Evolutionary conservation across 2,888 invertebrate genomes (phyloP).

Genomic region (Dynastes tityus): DNA sequence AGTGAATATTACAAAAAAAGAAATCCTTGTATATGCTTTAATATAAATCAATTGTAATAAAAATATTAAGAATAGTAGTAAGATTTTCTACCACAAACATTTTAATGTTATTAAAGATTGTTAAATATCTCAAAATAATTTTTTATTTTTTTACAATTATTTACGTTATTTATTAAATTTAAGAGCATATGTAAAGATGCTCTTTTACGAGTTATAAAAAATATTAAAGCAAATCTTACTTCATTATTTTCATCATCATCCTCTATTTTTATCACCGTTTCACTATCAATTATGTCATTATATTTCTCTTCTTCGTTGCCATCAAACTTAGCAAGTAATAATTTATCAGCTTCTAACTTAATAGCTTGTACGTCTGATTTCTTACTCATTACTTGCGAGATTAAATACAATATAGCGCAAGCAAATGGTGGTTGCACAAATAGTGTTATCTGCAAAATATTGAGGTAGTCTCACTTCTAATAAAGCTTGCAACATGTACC

Average conservation of each 20-base stretch:
- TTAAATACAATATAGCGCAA: constrained; percentile 86
- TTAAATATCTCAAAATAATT: too few relatives aligned
- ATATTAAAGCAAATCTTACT: background rate
- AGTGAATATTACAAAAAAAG: too few relatives aligned
- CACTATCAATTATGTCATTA: constrained; percentile 59
- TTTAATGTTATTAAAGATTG: too few relatives aligned
- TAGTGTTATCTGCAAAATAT: constrained; percentile 74
- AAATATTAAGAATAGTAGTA: too few relatives aligned
- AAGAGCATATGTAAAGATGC: too few relatives aligned
- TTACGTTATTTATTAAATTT: too few relatives aligned
- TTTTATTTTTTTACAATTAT: too few relatives aligned
- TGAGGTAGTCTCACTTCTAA: constrained; percentile 22
- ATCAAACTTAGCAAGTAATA: constrained; percentile 52
- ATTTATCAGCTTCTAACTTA: constrained; percentile 60
- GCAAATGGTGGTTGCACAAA: constrained; percentile 84
- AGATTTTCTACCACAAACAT: too few relatives aligned
- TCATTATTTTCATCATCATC: constrained; percentile 36
- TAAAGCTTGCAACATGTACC: constrained; percentile 64
- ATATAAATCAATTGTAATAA: too few relatives aligned
- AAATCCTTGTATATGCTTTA: too few relatives aligned
- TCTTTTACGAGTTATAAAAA: too few relatives aligned
- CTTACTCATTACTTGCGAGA: constrained; percentile 78
- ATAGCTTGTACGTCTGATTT: constrained; percentile 62
- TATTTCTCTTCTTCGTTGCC: constrained; percentile 64
- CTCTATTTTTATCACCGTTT: constrained; percentile 53